These are phyloP conservation scores for Drosophila auraria DNA, from an alignment of 1,140 invertebrate genomes.

Conservation along the genomic window DNA sequence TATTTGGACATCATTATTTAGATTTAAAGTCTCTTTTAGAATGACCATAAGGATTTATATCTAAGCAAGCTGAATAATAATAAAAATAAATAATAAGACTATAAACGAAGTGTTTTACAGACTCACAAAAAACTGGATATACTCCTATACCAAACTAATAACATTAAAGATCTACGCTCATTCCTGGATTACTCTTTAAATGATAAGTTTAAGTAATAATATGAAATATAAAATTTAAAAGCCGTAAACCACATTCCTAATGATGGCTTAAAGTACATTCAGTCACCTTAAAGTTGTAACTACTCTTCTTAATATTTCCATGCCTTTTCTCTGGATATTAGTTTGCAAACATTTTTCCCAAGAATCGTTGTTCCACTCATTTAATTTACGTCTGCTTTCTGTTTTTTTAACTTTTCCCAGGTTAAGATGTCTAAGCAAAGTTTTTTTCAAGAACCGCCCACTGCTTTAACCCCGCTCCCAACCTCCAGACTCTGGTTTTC, in stretches of 20 bases:
- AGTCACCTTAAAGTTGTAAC: background rate
- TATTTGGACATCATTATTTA: background rate
- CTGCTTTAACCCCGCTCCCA: constrained; percentile 6
- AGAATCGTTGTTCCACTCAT: constrained; percentile 29
- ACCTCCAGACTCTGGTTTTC: background rate
- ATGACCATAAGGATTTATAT: background rate
- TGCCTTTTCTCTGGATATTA: constrained; percentile 19
- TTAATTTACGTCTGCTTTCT: constrained; percentile 35
- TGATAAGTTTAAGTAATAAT: background rate
- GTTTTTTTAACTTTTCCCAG: constrained; percentile 11
- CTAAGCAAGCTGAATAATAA: background rate
- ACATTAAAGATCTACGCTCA: background rate
- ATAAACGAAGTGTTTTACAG: background rate
- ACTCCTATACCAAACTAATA: background rate
- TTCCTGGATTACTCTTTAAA: background rate
- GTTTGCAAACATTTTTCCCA: constrained; percentile 23
- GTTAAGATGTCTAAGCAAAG: constrained; percentile 40
- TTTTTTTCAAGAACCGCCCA: constrained; percentile 40
- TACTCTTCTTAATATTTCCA: background rate
- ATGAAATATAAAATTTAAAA: background rate
- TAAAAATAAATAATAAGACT: background rate
- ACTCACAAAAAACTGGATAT: background rate
- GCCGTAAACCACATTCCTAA: background rate
- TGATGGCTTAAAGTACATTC: background rate
- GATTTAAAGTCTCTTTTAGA: background rate